phyloP scores from a whole-genome alignment of 2,113 vertebrate species.

The Nothobranchius kuhntae region DNA sequence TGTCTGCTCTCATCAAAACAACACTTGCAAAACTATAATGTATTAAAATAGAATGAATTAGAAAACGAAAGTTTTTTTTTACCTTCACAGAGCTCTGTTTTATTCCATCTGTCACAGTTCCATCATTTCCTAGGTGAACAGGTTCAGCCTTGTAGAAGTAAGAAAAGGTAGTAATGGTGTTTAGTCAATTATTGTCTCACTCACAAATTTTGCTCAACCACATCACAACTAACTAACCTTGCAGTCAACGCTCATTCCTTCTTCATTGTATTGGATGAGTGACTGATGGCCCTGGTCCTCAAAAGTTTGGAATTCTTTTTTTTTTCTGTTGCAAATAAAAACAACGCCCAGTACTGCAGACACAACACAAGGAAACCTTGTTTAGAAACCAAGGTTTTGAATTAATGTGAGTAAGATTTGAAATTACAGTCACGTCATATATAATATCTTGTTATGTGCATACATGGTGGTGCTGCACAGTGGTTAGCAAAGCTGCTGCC shows the following conservation, averaged over 20 bases:
- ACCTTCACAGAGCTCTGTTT: conserved; percentile 31
- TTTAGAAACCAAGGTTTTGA: no score
- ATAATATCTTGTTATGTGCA: no score
- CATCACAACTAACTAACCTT: conserved; percentile 53
- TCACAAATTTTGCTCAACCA: not conserved
- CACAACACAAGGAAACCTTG: not conserved
- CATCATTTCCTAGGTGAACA: not conserved
- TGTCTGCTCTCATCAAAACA: not conserved
- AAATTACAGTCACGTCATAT: no score
- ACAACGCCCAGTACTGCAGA: not conserved
- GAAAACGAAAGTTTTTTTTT: not conserved
- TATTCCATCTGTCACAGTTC: conserved; percentile 1
- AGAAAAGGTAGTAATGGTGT: not conserved
- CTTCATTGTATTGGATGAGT: conserved; percentile 77
- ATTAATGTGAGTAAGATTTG: no score
- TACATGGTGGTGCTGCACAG: no score
- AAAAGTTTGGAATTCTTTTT: not conserved
- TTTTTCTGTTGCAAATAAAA: conserved; percentile 21
- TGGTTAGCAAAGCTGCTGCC: no score
- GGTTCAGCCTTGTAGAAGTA: conserved; percentile 31
- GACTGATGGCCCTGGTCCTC: conserved; percentile 64
- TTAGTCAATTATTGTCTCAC: not conserved
- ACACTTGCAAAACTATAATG: no score
- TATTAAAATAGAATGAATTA: not conserved
- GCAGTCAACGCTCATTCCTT: conserved; percentile 64